Conservation (phyloP, 2,113 vertebrate species). For the Gadus chalcogrammus region DNA sequence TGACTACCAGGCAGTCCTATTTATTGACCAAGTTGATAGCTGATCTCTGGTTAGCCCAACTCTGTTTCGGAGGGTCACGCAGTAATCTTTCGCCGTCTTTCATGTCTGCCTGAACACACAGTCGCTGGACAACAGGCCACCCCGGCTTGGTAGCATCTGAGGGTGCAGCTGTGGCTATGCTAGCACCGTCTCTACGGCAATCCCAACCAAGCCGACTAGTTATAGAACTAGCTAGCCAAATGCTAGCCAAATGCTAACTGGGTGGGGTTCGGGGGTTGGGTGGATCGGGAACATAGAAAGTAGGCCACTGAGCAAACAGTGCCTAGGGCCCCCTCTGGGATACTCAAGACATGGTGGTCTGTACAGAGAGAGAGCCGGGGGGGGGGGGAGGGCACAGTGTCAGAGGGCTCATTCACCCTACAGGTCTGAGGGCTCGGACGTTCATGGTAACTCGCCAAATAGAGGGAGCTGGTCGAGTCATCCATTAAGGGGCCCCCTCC, state of each 20-base stretch:
- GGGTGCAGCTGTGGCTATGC: no score
- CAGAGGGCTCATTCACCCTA: neutral
- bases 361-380: neutral
- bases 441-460: neutral
- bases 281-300: neutral
- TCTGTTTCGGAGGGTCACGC: neutral
- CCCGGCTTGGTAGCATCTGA: no score
- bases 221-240: no score
- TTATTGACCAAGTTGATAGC: neutral
- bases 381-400: neutral
- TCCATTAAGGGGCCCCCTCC: neutral
- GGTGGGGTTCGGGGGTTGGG: neutral
- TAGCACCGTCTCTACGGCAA: no score
- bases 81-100: slow-evolving; percentile 5
- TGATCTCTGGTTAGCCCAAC: no score
- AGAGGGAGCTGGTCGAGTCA: neutral
- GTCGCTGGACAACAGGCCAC: slow-evolving; percentile 3
- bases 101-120: slow-evolving; percentile 48
- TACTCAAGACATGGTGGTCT: neutral
- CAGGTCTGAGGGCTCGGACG: neutral
- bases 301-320: slow-evolving; percentile 22
- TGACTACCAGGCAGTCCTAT: neutral
- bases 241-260: no score
- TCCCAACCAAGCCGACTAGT: slow-evolving; percentile 13
- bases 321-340: slow-evolving; percentile 2